Evolutionary conservation across 1,140 invertebrate species (phyloP).

Genomic region (Heliconius hermathena): DNA sequence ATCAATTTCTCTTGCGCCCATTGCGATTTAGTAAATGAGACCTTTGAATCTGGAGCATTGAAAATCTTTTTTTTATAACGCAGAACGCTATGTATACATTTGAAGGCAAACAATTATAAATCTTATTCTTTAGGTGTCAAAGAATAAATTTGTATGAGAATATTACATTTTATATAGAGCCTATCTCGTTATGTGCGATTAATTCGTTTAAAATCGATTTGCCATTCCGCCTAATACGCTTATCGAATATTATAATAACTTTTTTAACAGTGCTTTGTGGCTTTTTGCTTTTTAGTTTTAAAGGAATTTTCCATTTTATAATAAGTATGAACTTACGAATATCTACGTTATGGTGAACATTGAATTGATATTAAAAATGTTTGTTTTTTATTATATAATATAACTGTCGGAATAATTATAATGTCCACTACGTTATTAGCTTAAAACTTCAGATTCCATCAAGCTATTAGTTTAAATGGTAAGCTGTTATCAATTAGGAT

Average conservation of each 20-base stretch:
- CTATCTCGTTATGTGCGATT: conserved; percentile 36
- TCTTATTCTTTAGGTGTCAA: neutral
- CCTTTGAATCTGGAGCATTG: neutral
- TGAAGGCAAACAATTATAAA: neutral
- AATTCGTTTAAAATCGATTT: conserved; percentile 36
- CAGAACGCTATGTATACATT: neutral
- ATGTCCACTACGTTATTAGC: no score
- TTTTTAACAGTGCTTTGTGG: conserved; percentile 16
- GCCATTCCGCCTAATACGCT: conserved; percentile 32
- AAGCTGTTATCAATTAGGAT: no score
- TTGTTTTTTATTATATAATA: neutral
- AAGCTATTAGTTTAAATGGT: no score
- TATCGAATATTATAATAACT: conserved; percentile 37
- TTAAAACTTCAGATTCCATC: no score
- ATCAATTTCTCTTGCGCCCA: conserved; percentile 1
- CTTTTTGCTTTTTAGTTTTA: neutral
- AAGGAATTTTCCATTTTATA: neutral
- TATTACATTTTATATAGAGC: neutral
- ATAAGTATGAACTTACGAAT: no score
- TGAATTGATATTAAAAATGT: neutral
- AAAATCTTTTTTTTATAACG: neutral
- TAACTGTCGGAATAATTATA: neutral
- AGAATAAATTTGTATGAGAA: neutral
- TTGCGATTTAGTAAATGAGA: neutral
- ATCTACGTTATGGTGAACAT: neutral